Percentiles rank a stretch among this genome's conserved stretches.
These are phyloP conservation scores for Nephrotoma flavescens DNA, from an alignment of 2,888 invertebrate species.

Conservation along the genomic window DNA sequence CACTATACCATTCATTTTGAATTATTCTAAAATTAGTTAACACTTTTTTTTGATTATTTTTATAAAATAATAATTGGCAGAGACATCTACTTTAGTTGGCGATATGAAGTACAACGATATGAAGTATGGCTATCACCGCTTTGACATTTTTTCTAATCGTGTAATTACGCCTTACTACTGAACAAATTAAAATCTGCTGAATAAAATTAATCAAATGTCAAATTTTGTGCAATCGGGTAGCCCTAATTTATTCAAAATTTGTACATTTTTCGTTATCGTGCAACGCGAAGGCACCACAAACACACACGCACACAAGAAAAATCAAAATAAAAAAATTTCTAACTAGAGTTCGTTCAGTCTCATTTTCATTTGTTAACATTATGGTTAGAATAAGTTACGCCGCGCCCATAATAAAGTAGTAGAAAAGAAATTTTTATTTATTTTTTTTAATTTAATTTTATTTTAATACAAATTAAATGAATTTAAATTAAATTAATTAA, in stretches of 20 bases:
- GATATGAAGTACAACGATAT: too few relatives aligned
- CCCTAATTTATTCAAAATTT: background rate
- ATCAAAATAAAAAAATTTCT: background rate
- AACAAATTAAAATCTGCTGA: background rate
- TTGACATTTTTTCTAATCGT: too few relatives aligned
- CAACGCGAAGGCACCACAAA: background rate
- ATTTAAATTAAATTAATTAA: background rate
- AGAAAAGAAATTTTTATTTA: background rate
- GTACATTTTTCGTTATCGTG: background rate
- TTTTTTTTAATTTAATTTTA: background rate
- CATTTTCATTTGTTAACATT: background rate
- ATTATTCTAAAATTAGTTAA: too few relatives aligned
- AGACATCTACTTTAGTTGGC: too few relatives aligned
- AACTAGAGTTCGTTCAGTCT: background rate
- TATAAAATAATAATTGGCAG: too few relatives aligned
- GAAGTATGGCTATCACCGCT: too few relatives aligned
- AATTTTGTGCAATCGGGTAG: background rate
- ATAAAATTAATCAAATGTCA: background rate
- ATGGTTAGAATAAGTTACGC: conserved; percentile 3
- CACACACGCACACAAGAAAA: background rate
- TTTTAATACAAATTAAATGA: background rate
- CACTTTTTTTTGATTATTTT: too few relatives aligned
- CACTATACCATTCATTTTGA: too few relatives aligned
- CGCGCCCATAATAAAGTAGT: conserved; percentile 2
- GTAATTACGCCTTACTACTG: background rate